Evolutionary conservation across 1,140 invertebrate species (phyloP).

Genomic region (Thrips palmi): DNA sequence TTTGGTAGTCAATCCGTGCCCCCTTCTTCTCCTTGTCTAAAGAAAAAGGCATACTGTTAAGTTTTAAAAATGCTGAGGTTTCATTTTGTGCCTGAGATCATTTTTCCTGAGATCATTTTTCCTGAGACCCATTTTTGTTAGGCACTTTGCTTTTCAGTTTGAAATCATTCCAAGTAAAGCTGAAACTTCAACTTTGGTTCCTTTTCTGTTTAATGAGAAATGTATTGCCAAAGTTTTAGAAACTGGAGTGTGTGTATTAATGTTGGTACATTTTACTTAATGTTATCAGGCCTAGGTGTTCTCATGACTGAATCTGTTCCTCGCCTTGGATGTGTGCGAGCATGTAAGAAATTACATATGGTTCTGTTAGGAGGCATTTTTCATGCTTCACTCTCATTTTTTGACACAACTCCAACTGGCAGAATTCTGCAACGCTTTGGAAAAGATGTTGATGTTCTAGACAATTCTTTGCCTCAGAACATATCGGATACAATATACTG

Average conservation of each 20-base stretch:
- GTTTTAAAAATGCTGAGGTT: no score
- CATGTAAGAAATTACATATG: conserved; percentile 29
- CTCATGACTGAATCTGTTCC: conserved; percentile 35
- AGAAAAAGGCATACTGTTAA: no score
- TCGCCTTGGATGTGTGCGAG: conserved; percentile 7
- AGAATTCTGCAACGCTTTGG: conserved; percentile 70
- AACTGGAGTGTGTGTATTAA: no score
- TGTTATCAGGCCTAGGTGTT: conserved; percentile 29
- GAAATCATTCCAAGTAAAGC: background rate
- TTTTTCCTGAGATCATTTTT: no score
- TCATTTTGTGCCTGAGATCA: no score
- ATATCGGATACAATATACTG: conserved; percentile 56
- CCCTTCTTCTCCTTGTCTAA: no score
- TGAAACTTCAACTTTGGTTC: conserved; percentile 5
- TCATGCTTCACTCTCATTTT: conserved; percentile 56
- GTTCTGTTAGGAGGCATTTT: conserved; percentile 35
- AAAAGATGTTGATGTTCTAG: conserved; percentile 64
- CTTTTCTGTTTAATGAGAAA: no score
- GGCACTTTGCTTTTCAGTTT: background rate
- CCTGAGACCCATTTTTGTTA: no score
- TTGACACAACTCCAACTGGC: conserved; percentile 71
- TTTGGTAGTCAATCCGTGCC: no score
- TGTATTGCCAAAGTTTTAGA: no score
- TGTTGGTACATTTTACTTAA: no score
- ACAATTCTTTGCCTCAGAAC: conserved; percentile 33